These are phyloP conservation scores for Leucoma salicis DNA, from an alignment of 2,888 invertebrate species.

Conservation along the genomic window DNA sequence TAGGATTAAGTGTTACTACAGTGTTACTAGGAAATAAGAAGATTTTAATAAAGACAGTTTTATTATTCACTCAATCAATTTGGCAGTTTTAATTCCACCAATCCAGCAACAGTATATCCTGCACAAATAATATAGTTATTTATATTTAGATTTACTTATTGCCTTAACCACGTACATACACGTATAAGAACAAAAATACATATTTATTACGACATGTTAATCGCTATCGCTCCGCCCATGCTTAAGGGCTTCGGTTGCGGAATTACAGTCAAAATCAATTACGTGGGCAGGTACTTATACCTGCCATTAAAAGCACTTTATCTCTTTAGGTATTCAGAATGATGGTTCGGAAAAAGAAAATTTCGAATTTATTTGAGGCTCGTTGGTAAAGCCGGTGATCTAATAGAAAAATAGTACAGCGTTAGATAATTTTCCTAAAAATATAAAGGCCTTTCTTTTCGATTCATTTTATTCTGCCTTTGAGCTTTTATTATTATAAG, in stretches of 20 bases:
- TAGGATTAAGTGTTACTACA: too few relatives aligned
- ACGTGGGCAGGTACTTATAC: slow-evolving; percentile 37
- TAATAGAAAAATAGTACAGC: slow-evolving; percentile 8
- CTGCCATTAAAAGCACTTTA: slow-evolving; percentile 43
- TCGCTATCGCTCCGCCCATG: slow-evolving; percentile 28
- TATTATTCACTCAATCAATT: too few relatives aligned
- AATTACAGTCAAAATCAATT: slow-evolving; percentile 45
- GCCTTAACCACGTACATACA: too few relatives aligned
- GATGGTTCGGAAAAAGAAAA: slow-evolving; percentile 30
- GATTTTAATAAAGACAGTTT: too few relatives aligned
- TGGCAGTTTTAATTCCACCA: too few relatives aligned
- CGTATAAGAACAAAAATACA: too few relatives aligned
- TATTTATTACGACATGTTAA: not conserved
- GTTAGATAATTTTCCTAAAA: not conserved
- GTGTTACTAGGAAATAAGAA: too few relatives aligned
- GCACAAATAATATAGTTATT: too few relatives aligned
- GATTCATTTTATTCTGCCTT: not conserved
- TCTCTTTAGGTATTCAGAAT: slow-evolving; percentile 35
- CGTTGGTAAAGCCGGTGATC: slow-evolving; percentile 7
- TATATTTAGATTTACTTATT: too few relatives aligned
- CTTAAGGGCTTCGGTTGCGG: slow-evolving; percentile 28
- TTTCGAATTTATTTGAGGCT: slow-evolving; percentile 24
- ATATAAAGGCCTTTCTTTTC: not conserved
- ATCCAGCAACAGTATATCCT: too few relatives aligned
- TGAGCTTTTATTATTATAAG: not conserved